Base-by-base conservation (phyloP, 1,140 invertebrate genomes). In the Zaprionus camerounensis region DNA sequence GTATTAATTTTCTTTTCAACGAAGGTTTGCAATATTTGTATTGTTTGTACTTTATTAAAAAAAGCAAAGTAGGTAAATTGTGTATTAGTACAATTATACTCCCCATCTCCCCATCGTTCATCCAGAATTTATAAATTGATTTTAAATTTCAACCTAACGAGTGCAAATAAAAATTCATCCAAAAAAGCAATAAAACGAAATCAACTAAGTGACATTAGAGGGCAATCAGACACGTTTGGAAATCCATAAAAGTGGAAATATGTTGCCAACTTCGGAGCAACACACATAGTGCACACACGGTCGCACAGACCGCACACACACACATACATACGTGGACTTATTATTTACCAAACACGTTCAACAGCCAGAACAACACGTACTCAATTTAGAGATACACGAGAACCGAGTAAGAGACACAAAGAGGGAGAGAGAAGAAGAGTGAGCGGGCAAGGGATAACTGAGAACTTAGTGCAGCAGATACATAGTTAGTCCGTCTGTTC, bases 181-280 rank as follows among this genome's bases (percentile, higher is more conserved):
- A 59, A 87, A 71, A 75, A 77, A 71, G 84, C 80, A 83, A 88
- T 88, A 80, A 83, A 88, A 88, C 53, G 63, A 71, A 72, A 71
- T 76, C 57, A 76, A 72, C 73, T 72, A 79, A 79, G 67, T 71
- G 84, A 81, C 83, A 87, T 88, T 88, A 83, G 73, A 78, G 76
- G 77, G 74, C 80, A 80, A 86, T 86, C 84, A 78, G 80, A 88
- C 83, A 86, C 83, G 83, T 88, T 75, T 83, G 84, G 75, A 83
- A 83, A 88, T 67, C 77, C 83, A 83, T 86, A 88, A 83, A 86
- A 86, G 77, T 83, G 84, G 84, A 86, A 86, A 86, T 86, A 86
- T 86, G 84, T 86, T 80, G 77, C 84, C 73, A 86, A 83, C 65
- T 68, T 72, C 53, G 20, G 67, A 26, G 41, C 58, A 74, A 51